Conservation (phyloP, 2,888 invertebrate genomes). For the Pterobdella sp. region DNA sequence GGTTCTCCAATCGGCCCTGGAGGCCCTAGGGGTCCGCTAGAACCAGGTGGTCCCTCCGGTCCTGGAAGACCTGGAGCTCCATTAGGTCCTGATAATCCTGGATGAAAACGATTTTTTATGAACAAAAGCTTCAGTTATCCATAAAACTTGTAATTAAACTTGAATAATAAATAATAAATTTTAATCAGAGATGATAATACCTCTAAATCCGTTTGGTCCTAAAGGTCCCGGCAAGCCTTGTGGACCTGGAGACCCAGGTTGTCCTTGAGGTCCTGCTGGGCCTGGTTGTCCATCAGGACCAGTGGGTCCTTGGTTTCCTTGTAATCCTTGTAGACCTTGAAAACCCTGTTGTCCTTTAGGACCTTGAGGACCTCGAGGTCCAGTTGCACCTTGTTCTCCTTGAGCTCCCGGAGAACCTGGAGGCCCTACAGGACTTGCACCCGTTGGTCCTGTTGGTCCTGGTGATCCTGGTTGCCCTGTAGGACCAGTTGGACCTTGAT, state of each 20-base stretch:
- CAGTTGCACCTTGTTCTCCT: conserved; percentile 31
- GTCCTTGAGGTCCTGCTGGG: conserved; percentile 29
- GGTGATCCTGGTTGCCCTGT: conserved; percentile 13
- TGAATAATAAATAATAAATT: background rate
- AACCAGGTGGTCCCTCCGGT: conserved; percentile 29
- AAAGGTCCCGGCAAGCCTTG: conserved; percentile 26
- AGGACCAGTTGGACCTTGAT: conserved; percentile 41
- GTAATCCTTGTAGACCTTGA: conserved; percentile 27
- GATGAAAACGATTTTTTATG: background rate
- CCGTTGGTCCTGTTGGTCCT: conserved; percentile 53
- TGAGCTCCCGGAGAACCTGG: conserved; percentile 19
- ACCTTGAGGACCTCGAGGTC: conserved; percentile 30
- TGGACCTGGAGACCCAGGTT: conserved; percentile 22
- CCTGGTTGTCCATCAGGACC: conserved; percentile 31
- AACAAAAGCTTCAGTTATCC: background rate
- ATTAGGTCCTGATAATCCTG: conserved; percentile 36
- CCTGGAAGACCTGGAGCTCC: conserved; percentile 34
- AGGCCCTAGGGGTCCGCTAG: conserved; percentile 30
- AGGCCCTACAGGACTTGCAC: conserved; percentile 32
- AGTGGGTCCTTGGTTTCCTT: conserved; percentile 30
- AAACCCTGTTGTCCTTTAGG: conserved; percentile 31
- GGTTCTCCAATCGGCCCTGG: conserved; percentile 29
- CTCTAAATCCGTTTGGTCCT: conserved; percentile 19
- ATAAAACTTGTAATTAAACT: conserved; percentile 9
- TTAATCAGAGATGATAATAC: background rate